Evolutionary conservation across 2,113 vertebrate genomes (phyloP).

Genomic region (Uria lomvia): DNA sequence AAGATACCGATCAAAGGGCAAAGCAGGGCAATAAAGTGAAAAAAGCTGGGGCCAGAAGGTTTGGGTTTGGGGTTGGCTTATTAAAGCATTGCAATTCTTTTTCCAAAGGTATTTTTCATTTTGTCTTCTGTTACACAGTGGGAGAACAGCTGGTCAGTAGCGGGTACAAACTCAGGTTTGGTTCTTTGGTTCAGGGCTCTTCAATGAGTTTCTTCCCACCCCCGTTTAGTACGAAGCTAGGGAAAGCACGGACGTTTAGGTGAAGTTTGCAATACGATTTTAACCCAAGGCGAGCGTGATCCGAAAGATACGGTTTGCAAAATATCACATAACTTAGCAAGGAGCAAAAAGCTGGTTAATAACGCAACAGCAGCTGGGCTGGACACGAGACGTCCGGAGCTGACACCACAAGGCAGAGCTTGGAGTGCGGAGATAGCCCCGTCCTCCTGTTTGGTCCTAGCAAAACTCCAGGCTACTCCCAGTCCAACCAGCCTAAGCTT

Average conservation of each 20-base stretch:
- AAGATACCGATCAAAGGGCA: slow-evolving; percentile 63
- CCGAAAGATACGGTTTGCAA: background rate
- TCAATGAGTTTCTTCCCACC: background rate
- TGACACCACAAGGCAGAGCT: background rate
- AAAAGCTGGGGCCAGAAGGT: background rate
- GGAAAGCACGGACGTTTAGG: background rate
- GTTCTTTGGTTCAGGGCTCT: background rate
- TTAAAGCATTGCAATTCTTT: slow-evolving; percentile 4
- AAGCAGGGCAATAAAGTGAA: slow-evolving; percentile 42
- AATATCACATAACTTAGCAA: background rate
- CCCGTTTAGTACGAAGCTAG: background rate
- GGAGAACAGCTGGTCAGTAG: slow-evolving; percentile 1
- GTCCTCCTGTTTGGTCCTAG: background rate
- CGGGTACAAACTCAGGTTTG: background rate
- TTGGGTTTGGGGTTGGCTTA: slow-evolving; percentile 21
- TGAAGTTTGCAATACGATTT: background rate
- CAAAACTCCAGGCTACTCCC: background rate
- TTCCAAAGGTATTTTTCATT: slow-evolving; percentile 57
- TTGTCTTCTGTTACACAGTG: background rate
- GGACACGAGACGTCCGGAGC: rapidly evolving
- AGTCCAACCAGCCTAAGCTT: background rate
- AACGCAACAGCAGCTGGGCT: background rate
- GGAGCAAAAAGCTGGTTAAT: background rate
- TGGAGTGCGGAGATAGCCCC: background rate
- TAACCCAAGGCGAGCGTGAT: background rate